Conservation (phyloP, 1,140 invertebrate species). For the Diuraphis noxia region DNA sequence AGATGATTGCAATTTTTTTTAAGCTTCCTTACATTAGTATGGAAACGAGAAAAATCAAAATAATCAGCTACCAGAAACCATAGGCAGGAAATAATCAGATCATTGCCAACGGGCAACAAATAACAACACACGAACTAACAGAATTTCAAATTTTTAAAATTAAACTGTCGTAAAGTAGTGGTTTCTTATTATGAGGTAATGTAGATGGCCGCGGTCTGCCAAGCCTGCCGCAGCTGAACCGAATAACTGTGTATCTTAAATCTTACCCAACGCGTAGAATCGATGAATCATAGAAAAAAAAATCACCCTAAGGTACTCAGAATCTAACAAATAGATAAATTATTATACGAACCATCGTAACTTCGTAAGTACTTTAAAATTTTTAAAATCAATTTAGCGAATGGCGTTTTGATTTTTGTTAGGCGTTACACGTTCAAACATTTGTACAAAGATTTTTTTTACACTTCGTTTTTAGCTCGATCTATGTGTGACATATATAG, state of each 20-base stretch:
- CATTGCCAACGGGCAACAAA: no score
- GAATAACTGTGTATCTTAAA: neutral
- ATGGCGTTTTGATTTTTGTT: no score
- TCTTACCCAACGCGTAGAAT: neutral
- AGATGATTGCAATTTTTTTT: rapidly evolving
- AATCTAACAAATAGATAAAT: neutral
- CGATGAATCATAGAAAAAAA: neutral
- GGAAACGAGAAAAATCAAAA: neutral
- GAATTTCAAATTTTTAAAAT: neutral
- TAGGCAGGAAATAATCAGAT: neutral
- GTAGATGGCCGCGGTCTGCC: neutral
- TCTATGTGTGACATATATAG: neutral
- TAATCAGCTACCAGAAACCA: neutral
- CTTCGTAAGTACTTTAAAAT: neutral
- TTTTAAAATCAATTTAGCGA: neutral
- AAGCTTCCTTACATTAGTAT: neutral
- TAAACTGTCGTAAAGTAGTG: neutral
- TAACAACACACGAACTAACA: neutral
- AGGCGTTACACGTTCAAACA: neutral
- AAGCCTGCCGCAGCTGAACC: neutral
- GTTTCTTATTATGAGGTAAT: neutral
- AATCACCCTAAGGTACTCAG: no score
- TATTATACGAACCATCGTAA: neutral
- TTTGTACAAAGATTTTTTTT: neutral
- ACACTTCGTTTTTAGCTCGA: neutral